Evolutionary conservation across 2,113 vertebrate genomes (phyloP), one percentile per base, ranked within the genome.

Genomic region (Passer montanus): DNA sequence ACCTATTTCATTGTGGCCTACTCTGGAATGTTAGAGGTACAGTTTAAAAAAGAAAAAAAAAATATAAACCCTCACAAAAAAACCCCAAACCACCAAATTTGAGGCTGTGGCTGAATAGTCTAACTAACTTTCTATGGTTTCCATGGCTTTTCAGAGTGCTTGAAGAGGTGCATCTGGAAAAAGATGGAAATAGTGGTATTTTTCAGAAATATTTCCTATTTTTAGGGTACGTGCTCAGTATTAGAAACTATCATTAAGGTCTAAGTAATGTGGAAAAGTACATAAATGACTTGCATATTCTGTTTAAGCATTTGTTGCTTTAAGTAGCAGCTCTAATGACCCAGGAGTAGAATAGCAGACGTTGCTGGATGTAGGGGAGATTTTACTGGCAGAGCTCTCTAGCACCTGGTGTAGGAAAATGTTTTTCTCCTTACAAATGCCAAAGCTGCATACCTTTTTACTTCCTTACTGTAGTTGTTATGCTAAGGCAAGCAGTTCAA

Each of bases 221-320:
- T 87, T 46, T 69, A 66, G 55, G 12, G 11, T 86, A 43, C 0
- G 0, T 46, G 17, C 5, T 69, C 39, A 43, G 47, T 90, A 93
- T 89, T 89, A 88, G 70, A 94, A 83, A 69, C 63, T 77, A 49
- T 60, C 17, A 86, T 95, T 97, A 83, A 80, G 83, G 35, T 47
- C 41, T 41, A 41, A 79, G 75, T 83, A 69, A 73, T 55, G 24
- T 85, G 62, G 59, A 85, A 56, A 73, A 90, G 28, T 46, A 92
- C 41, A 76, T 89, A 87, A 87, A 89, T 60, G 15, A 75, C 22
- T 68, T 94, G 9, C 18, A 69, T 78, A 64, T n/a, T 86, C 76
- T 77, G 20, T 94, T 89, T 75, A 85, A 76, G 58, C 50, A 35
- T 80, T 93, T 79, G 39, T 66, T 62, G 21, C 75, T 95, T 93